A percentile compares a stretch with the other conserved stretches of the same genome.
phyloP scores from a whole-genome alignment of 1,140 invertebrate species.

The Lucilia cuprina region DNA sequence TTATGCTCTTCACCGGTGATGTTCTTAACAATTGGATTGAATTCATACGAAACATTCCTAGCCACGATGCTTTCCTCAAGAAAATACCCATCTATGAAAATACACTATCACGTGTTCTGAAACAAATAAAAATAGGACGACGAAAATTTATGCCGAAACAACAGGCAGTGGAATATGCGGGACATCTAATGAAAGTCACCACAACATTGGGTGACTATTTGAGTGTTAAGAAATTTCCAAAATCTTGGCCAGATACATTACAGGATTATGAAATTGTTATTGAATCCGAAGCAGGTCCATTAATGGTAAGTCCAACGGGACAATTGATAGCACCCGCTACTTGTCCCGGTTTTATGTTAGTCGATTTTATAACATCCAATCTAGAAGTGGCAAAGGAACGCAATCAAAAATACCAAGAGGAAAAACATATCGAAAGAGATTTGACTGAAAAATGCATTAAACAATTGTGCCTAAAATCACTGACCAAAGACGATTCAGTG shows the following conservation, averaged over 20 bases:
- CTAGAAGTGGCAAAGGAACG: constrained; percentile 75
- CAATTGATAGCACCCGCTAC: constrained; percentile 91
- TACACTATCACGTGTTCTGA: constrained; percentile 79
- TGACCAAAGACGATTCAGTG: constrained; percentile 89
- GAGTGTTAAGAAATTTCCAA: constrained; percentile 72
- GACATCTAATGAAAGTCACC: constrained; percentile 79
- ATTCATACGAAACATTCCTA: constrained; percentile 81
- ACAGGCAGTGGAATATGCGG: constrained; percentile 82
- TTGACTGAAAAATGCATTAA: constrained; percentile 72
- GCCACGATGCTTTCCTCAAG: constrained; percentile 75
- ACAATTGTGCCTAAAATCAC: constrained; percentile 71
- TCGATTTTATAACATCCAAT: constrained; percentile 83
- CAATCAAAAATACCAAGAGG: constrained; percentile 78
- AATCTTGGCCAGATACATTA: constrained; percentile 74
- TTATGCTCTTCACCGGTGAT: constrained; percentile 89
- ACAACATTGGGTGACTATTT: constrained; percentile 84
- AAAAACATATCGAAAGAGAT: constrained; percentile 79
- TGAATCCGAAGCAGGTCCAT: constrained; percentile 88
- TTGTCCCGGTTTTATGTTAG: constrained; percentile 82
- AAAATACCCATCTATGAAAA: constrained; percentile 84
- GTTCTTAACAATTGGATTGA: constrained; percentile 90
- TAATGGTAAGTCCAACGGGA: constrained; percentile 92
- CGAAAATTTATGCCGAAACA: constrained; percentile 91
- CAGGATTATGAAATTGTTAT: constrained; percentile 85
- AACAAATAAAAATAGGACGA: constrained; percentile 82